Conservation (phyloP, 2,113 vertebrate species). For the Thalassoma bifasciatum region DNA sequence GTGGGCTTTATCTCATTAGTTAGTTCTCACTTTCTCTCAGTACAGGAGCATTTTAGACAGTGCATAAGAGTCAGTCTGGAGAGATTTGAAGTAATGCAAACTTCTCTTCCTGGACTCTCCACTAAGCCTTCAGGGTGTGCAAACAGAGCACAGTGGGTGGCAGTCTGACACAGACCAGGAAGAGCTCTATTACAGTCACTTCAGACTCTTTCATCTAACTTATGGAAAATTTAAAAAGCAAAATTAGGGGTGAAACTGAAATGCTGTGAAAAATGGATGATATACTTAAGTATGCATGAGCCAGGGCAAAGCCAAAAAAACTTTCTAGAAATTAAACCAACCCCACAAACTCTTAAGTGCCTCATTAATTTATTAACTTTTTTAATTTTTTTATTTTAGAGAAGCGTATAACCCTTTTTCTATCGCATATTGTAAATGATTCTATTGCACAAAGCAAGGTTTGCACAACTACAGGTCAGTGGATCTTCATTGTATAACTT, state of each 20-base stretch:
- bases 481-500: too few relatives aligned
- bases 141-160: slow-evolving; percentile 46
- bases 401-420: background rate
- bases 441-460: background rate
- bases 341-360: background rate
- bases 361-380: background rate
- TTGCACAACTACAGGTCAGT: background rate
- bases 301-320: background rate
- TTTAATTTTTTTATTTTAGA: background rate
- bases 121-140: slow-evolving; percentile 24
- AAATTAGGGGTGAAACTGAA: slow-evolving; percentile 2
- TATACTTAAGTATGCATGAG: slow-evolving; percentile 2
- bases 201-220: slow-evolving; percentile 24
- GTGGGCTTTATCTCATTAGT: slow-evolving; percentile 12
- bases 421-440: too few relatives aligned
- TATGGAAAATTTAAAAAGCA: slow-evolving; percentile 2
- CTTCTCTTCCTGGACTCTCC: slow-evolving; percentile 32
- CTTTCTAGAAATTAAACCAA: background rate
- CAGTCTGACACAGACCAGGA: slow-evolving; percentile 18
- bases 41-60: slow-evolving; percentile 11
- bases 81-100: slow-evolving; percentile 45
- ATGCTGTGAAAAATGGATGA: background rate
- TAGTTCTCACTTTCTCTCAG: slow-evolving; percentile 16
- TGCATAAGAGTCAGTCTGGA: slow-evolving; percentile 6
- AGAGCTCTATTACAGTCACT: slow-evolving; percentile 22